phyloP scores from a whole-genome alignment of 1,140 invertebrate species.

The Lerema accius region DNA sequence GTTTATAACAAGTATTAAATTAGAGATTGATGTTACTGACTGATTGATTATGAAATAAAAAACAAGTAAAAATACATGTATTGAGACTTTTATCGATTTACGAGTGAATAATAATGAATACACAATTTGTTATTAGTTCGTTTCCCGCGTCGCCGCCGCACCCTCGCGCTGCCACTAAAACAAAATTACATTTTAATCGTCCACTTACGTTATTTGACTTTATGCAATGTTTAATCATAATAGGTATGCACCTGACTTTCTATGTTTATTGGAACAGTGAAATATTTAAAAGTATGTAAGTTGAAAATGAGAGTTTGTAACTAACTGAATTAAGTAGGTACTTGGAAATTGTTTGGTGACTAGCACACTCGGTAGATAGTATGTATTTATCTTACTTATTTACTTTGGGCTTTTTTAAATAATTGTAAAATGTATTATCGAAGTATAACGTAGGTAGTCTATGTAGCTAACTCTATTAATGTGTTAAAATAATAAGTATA shows the following conservation, averaged over 20 bases:
- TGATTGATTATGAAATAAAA: not conserved
- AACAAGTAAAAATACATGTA: not conserved
- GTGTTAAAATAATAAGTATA: too few relatives aligned
- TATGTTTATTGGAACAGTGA: slow-evolving; percentile 12
- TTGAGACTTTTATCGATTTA: not conserved
- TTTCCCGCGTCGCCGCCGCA: slow-evolving; percentile 12
- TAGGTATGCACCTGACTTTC: slow-evolving; percentile 27
- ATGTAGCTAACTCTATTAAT: too few relatives aligned
- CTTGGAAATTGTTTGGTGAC: too few relatives aligned
- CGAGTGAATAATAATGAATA: not conserved
- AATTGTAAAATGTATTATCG: too few relatives aligned
- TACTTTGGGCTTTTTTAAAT: too few relatives aligned
- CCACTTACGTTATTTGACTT: slow-evolving; percentile 68
- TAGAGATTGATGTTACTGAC: too few relatives aligned
- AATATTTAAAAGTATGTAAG: not conserved
- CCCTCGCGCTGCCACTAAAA: slow-evolving; percentile 38
- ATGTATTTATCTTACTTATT: too few relatives aligned
- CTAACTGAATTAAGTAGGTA: too few relatives aligned
- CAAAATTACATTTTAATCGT: slow-evolving; percentile 65
- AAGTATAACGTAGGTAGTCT: too few relatives aligned
- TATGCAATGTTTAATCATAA: slow-evolving; percentile 44
- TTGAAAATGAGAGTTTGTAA: slow-evolving; percentile 37
- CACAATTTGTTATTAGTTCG: slow-evolving; percentile 5
- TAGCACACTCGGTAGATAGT: too few relatives aligned
- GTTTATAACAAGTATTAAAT: too few relatives aligned